A percentile compares a stretch with the other conserved stretches of the same genome.
phyloP scores from a whole-genome alignment of 64 coral and sea anemone genomes.

The Anthopleura sola region DNA sequence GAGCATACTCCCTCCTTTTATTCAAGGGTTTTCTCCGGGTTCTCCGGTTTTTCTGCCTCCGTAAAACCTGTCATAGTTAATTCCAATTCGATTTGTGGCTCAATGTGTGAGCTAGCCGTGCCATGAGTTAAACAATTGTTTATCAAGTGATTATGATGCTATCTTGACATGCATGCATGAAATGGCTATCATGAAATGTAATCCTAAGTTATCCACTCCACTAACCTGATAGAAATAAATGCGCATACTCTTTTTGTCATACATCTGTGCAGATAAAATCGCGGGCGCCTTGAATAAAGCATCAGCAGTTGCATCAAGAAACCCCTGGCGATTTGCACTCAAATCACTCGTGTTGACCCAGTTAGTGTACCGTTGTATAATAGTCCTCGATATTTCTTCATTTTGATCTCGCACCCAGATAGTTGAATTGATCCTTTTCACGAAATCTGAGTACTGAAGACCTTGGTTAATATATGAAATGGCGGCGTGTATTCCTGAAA shows the following conservation, averaged over 20 bases:
- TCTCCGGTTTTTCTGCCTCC: no score
- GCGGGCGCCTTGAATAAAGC: constrained; percentile 53
- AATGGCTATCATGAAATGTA: no score
- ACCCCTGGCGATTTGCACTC: constrained; percentile 37
- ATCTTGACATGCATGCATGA: no score
- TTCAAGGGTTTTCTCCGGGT: no score
- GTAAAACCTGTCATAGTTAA: no score
- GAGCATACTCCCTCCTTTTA: no score
- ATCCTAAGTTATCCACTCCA: not conserved
- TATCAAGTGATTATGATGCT: no score
- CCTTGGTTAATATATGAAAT: not conserved
- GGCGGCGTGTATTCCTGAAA: not conserved
- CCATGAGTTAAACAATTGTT: no score
- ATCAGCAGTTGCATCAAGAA: constrained; percentile 42
- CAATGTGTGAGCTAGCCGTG: no score
- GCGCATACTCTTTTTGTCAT: constrained; percentile 25
- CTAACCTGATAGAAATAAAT: constrained; percentile 41
- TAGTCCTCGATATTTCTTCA: constrained; percentile 20
- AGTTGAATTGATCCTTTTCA: constrained; percentile 14
- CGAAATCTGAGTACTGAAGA: not conserved
- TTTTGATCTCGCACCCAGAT: constrained; percentile 52
- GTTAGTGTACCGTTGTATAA: constrained; percentile 59
- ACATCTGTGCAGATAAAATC: constrained; percentile 49
- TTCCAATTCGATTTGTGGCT: no score
- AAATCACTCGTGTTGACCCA: constrained; percentile 41